phyloP scores from a whole-genome alignment of 1,140 invertebrate genomes.

The Drosophila suzukii region DNA sequence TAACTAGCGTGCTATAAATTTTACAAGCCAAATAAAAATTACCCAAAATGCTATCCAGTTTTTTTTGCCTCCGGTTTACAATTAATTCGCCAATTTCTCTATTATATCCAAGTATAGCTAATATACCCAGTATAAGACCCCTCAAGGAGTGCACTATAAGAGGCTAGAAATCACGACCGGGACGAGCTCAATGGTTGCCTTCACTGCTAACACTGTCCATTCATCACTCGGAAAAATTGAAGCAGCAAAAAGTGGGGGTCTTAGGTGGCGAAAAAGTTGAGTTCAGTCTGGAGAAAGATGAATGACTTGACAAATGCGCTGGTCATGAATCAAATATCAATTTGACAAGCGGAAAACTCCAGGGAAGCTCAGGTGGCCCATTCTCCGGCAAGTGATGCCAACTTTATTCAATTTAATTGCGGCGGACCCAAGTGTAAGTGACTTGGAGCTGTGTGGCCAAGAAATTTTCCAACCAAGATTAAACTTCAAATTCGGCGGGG shows the following conservation, averaged over 20 bases:
- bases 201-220: slow-evolving; percentile 56
- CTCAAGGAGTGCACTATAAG: slow-evolving; percentile 20
- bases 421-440: slow-evolving; percentile 67
- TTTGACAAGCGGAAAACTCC: slow-evolving; percentile 74
- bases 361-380: slow-evolving; percentile 58
- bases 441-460: slow-evolving; percentile 34
- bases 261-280: slow-evolving; percentile 21
- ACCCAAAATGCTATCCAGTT: too few relatives aligned
- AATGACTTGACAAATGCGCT: slow-evolving; percentile 83
- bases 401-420: slow-evolving; percentile 81
- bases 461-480: slow-evolving; percentile 43
- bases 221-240: slow-evolving; percentile 59
- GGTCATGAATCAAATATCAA: slow-evolving; percentile 84
- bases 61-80: neutral
- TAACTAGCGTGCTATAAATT: too few relatives aligned
- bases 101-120: neutral
- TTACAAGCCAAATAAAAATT: too few relatives aligned
- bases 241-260: slow-evolving; percentile 14
- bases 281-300: slow-evolving; percentile 65
- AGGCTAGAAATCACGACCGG: slow-evolving; percentile 55
- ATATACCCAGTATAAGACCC: slow-evolving; percentile 1
- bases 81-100: neutral
- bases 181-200: slow-evolving; percentile 56
- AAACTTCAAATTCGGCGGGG: slow-evolving; percentile 52
- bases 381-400: slow-evolving; percentile 22